Percentiles rank a stretch among this genome's conserved stretches.
phyloP scores from a whole-genome alignment of 1,140 invertebrate species.

The Triops cancriformis region DNA sequence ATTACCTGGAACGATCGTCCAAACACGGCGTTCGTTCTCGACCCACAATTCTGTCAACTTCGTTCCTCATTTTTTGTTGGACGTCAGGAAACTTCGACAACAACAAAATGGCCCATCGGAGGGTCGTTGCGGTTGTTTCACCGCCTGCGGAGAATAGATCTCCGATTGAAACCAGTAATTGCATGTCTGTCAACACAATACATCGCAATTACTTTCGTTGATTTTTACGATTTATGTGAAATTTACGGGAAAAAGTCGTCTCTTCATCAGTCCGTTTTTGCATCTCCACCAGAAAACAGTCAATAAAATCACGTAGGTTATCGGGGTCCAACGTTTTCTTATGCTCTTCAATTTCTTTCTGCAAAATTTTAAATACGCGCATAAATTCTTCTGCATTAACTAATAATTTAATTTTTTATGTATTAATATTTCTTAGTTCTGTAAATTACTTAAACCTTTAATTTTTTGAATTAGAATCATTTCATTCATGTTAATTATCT shows the following conservation, averaged over 20 bases:
- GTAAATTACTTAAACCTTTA: too few relatives aligned
- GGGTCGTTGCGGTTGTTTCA: slow-evolving; percentile 38
- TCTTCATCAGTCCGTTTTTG: slow-evolving; percentile 25
- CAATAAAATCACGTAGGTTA: slow-evolving; percentile 71
- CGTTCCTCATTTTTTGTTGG: slow-evolving; percentile 35
- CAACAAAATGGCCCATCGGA: slow-evolving; percentile 38
- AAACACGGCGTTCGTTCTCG: slow-evolving; percentile 31
- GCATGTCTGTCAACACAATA: neutral
- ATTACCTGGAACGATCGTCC: slow-evolving; percentile 29
- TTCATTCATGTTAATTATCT: too few relatives aligned
- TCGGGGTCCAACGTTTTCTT: slow-evolving; percentile 53
- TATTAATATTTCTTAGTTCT: too few relatives aligned
- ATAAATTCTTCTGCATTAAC: too few relatives aligned
- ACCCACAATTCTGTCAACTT: slow-evolving; percentile 37
- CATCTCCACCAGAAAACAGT: slow-evolving; percentile 59
- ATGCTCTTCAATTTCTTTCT: slow-evolving; percentile 62
- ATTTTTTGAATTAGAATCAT: too few relatives aligned
- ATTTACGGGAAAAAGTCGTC: slow-evolving; percentile 25
- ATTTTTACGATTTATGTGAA: neutral
- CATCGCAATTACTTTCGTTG: neutral
- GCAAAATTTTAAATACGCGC: slow-evolving; percentile 42
- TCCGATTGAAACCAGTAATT: slow-evolving; percentile 9
- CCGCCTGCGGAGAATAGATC: slow-evolving; percentile 26
- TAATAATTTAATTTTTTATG: too few relatives aligned
- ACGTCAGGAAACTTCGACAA: slow-evolving; percentile 36